Evolutionary conservation across 2,797 vertebrate species (phyloP), one percentile per base, ranked within the genome.

Genomic region (Tenualosa ilisha): DNA sequence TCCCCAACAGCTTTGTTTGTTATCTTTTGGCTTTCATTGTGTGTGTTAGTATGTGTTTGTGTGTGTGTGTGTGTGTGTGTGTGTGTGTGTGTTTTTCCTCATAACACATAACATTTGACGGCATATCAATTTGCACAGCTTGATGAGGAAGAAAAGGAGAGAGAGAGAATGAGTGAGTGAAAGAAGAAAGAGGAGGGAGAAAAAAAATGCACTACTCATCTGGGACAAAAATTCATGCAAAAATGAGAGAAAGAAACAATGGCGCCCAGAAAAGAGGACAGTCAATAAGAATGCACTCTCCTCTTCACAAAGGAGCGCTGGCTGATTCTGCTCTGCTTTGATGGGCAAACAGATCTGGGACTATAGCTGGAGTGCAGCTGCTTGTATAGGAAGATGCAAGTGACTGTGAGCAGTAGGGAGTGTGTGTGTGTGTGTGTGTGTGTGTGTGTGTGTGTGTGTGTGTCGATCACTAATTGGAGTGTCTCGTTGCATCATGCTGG

Each of bases 31-130:
- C 81, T 50, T 72, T 56, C 13, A 51, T 37, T 84, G 86, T 91
- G 92, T 90, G 65, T 11, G 24, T 65, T n/a, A 8, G 61, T 7
- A 11, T 65, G 63, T 24, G 61, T 63, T 22, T 24, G 61, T 24
- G 22, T 63, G 3, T 24, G 61, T 63, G 61, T 63, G 61, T 24
- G 61, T 24, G 22, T 63, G 3, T 24, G 61, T 63, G 61, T 63
- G 61, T 72, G 65, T 72, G 65, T 61, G 54, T 26, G 6, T 59
- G 31, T 50, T 8, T 82, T 13, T 82, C 15, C 3, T 72, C 43
- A 49, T 26, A 49, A 12, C 59, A 75, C n/a, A 65, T 26, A 43
- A 81, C 31, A 6, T 68, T 85, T 81, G 20, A 83, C 50, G n/a
- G 46, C 31, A 72, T 63, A 61, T 56, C 79, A 79, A 65, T 84